Evolutionary conservation across 2,888 invertebrate genomes (phyloP), one percentile per base, ranked within the genome.

Genomic region (Lapara coniferarum): DNA sequence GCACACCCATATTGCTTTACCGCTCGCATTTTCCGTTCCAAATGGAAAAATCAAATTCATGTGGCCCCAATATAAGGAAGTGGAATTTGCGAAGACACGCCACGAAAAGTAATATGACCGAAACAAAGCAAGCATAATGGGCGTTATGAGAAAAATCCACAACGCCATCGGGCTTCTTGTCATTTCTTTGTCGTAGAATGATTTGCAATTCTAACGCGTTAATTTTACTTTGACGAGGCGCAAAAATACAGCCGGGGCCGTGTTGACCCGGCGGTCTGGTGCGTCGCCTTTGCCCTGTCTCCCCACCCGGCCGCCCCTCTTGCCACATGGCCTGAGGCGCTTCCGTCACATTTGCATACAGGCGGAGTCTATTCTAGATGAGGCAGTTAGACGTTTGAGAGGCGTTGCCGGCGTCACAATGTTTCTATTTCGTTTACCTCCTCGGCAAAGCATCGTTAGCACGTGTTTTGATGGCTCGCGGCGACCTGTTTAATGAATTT

Each of bases 121-220:
- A 82, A 85, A 86, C 83, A 88, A 84, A 85, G 78, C 76, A 73
- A 19, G 73, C 78, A 83, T 90, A 88, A 89, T 89, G 85, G 87
- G 86, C 80, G 86, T 89, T 88, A 91, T 88, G 86, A 89, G 88
- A 89, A 91, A 91, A 91, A 90, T 89, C 88, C 83, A 90, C 90
- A 90, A 79, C 83, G 85, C 85, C 83, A 80, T 73, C 82, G 74
- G 87, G 84, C 85, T 85, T 84, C 87, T 88, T 87, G 90, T 89
- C 89, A 85, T 91, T 90, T 89, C 91, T 90, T 91, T 91, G 89
- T 89, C 85, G 85, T 77, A 80, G 83, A 84, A 85, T 91, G 90
- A 93, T 93, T 93, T 93, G 92, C 92, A 93, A 92, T 90, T 93
- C 91, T 86, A 91, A 89, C 83, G 87, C 91, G 90, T 87, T 93